Base-by-base conservation (phyloP, 2,113 vertebrate genomes). In the Antigone vipio region DNA sequence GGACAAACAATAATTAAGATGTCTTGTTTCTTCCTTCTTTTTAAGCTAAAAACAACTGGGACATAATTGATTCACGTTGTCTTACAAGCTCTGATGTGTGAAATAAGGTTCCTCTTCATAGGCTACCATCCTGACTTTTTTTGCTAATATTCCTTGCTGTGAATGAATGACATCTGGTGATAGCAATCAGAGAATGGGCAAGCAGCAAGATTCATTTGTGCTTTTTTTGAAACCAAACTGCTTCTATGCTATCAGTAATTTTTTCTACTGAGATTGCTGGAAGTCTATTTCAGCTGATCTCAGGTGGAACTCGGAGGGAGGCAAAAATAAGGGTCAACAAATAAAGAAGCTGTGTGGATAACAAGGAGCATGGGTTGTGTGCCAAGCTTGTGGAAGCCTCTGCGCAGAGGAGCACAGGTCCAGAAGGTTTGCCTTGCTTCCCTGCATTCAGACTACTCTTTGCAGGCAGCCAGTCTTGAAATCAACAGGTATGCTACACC, bases 31-130 rank as follows among this genome's bases (percentile, higher is more conserved):
- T 85, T 74, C 23, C 60, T 82, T 68, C 74, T 59, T 92, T 79
- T 87, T 83, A 79, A 87, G 85, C 69, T 80, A 83, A 91, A 95
- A 88, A 87, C 60, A 66, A 50, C 23, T 58, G 50, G 40, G 49
- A 84, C 66, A 53, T 85, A 85, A 88, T 83, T 91, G 44, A 91
- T 93, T 83, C 67, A 88, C 49, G 67, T 44, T 80, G 49, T 94
- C 63, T 85, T 85, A 68, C 34, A 87, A 52, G 63, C 44, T 97
- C 44, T 96, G 80, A 83, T 89, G 77, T 97, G 59, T 94, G 92
- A 94, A 96, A 92, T 88, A 91, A 73, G 63, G 47, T 79, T 95
- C 74, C 20, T 92, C 58, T 76, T 89, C n/a, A 11, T 52, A 89
- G 15, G 56, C 38, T 76, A 14, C 38, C 3, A 0, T 83, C n/a